Base-by-base conservation (phyloP, 2,797 vertebrate genomes). In the Molossus alvarezi region DNA sequence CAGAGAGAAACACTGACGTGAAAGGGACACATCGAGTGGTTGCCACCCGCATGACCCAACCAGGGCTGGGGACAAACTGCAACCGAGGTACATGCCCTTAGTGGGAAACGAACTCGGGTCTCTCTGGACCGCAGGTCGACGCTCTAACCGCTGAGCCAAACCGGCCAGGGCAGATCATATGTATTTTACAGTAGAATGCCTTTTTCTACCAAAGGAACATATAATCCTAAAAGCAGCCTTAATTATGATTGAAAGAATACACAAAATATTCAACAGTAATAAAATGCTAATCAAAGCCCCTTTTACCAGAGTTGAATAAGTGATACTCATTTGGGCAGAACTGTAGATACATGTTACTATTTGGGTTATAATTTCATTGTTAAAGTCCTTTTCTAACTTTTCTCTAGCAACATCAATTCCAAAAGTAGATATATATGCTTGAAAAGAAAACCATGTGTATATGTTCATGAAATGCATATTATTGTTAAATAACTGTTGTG, bases 241-340 rank as follows among this genome's bases (percentile, higher is more conserved):
- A 57, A 82, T 76, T 64, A 76, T 17, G 15, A 92, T 23, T 23
- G 65, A 91, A 95, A 86, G 33, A 76, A 79, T 37, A 81, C 14
- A 71, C 58, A 12, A 69, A 93, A 71, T 92, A 93, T 8, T 96
- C 69, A 91, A 77, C 17, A 92, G 76, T 75, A 82, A 65, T 60
- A 62, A 76, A 94, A 89, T 53, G n/a, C 29, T 62, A 80, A 33
- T 5, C 23, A 87, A 93, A 81, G 23, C 9, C 51, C 23, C 84
- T 62, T 89, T 87, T 27, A 41, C 45, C 65, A 9, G 18, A 88
- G 21, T 12, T 69, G 79, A 96, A 5, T 73, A 72, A 93, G 45
- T 67, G 48, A 76, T 12, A 75, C 9, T 33, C 15, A 75, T 37
- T 48, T 84, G 55, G 48, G 60, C 48, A 80, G 93, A 53, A 92